Conservation (phyloP, 1,140 invertebrate genomes). For the Caenorhabditis brenneri region DNA sequence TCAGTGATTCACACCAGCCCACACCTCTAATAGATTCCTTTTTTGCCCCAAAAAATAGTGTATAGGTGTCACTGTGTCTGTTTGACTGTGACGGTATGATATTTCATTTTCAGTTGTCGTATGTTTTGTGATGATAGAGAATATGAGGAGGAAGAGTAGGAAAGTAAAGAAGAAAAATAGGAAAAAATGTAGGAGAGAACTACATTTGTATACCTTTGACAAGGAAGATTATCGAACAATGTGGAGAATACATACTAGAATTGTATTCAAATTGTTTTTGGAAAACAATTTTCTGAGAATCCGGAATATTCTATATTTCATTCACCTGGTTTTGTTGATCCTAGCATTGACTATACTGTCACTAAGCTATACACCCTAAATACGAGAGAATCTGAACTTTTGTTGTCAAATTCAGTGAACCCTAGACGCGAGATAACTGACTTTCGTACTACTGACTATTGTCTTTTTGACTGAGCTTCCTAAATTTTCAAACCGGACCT, state of each 20-base stretch:
- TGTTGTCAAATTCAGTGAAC: too few species aligned
- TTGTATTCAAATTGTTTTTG: neutral
- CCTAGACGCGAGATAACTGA: too few species aligned
- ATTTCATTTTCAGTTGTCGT: neutral
- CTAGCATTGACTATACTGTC: too few species aligned
- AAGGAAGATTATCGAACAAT: neutral
- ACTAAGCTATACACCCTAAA: too few species aligned
- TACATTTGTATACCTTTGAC: neutral
- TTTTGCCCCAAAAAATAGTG: neutral
- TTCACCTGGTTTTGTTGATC: too few species aligned
- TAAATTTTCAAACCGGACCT: too few species aligned
- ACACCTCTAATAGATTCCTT: neutral
- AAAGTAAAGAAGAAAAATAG: neutral
- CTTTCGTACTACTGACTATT: too few species aligned
- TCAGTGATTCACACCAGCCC: constrained; percentile 16
- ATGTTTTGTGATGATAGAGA: constrained; percentile 7
- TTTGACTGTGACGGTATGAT: neutral
- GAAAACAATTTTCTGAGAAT: too few species aligned
- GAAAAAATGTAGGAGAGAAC: neutral
- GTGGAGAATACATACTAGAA: neutral
- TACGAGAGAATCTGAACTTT: too few species aligned
- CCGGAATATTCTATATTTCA: too few species aligned
- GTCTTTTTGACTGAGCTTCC: too few species aligned
- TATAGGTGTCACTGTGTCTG: constrained; percentile 9
- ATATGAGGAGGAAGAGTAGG: neutral